Evolutionary conservation across 2,888 invertebrate genomes (phyloP).

Genomic region (Ophion costatus): DNA sequence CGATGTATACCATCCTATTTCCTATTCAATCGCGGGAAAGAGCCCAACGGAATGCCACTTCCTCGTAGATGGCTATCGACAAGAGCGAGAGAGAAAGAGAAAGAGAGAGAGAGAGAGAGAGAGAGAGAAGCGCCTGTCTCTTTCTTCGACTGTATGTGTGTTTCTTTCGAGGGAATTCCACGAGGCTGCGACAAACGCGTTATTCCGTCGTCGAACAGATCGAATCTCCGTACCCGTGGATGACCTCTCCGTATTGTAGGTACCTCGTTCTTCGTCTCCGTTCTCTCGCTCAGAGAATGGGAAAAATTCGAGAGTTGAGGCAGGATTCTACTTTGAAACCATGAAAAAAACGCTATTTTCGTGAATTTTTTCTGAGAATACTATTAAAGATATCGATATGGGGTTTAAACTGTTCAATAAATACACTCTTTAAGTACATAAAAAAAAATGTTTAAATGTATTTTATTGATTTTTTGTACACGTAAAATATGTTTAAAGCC

Average conservation of each 20-base stretch:
- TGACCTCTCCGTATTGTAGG: constrained; percentile 19
- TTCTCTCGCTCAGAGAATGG: constrained; percentile 4
- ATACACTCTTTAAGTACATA: too few relatives aligned
- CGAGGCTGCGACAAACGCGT: constrained; percentile 57
- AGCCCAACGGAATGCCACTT: constrained; percentile 62
- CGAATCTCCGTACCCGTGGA: constrained; percentile 47
- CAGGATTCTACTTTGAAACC: too few relatives aligned
- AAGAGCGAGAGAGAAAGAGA: not conserved
- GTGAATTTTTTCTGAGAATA: too few relatives aligned
- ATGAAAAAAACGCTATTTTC: too few relatives aligned
- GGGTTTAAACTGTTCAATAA: too few relatives aligned
- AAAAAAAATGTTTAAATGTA: too few relatives aligned
- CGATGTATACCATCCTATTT: constrained; percentile 21
- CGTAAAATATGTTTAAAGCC: too few relatives aligned
- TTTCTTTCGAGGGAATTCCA: constrained; percentile 37
- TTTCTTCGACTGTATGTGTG: not conserved
- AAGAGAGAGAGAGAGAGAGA: constrained; percentile 30
- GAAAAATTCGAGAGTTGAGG: not conserved
- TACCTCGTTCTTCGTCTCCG: not conserved
- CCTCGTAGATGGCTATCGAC: constrained; percentile 64
- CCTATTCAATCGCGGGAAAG: constrained; percentile 45
- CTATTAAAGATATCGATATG: too few relatives aligned
- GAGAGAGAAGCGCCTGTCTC: constrained; percentile 3
- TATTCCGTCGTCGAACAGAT: constrained; percentile 56
- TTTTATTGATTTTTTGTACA: too few relatives aligned